Percentiles rank a stretch among this genome's conserved stretches.
Conservation (phyloP, 2,797 vertebrate genomes). For the Picus viridis region DNA sequence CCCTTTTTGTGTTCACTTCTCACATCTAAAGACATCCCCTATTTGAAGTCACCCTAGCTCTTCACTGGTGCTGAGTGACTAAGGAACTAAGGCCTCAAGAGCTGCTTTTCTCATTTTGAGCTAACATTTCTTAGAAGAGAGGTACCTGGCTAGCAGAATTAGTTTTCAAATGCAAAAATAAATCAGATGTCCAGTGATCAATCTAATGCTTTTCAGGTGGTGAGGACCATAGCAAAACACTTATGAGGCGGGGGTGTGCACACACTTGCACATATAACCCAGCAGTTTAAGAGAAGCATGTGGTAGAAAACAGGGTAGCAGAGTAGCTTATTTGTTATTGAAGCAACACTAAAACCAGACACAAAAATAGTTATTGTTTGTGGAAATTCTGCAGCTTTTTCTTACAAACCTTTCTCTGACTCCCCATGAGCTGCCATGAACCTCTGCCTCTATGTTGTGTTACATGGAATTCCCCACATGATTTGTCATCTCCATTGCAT, state of each 20-base stretch:
- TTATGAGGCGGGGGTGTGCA: background rate
- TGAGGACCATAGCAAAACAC: background rate
- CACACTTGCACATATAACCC: accelerated
- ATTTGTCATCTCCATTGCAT: background rate
- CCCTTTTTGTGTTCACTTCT: background rate
- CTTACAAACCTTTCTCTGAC: background rate
- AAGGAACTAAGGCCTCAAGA: background rate
- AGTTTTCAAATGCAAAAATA: background rate
- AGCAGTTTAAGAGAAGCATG: background rate
- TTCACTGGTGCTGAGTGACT: background rate
- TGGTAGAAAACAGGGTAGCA: background rate
- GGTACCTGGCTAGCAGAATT: background rate
- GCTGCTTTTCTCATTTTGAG: background rate
- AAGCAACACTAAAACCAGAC: background rate
- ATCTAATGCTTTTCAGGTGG: background rate
- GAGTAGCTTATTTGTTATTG: background rate
- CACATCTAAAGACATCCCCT: background rate
- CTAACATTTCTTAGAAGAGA: background rate
- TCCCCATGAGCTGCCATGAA: background rate
- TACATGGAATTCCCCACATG: accelerated
- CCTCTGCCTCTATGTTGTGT: background rate
- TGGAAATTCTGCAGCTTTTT: background rate
- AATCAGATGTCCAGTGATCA: background rate
- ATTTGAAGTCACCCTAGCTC: background rate
- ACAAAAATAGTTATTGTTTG: accelerated